Conservation (phyloP, 2,888 invertebrate genomes). For the Cheilosia vulpina region DNA sequence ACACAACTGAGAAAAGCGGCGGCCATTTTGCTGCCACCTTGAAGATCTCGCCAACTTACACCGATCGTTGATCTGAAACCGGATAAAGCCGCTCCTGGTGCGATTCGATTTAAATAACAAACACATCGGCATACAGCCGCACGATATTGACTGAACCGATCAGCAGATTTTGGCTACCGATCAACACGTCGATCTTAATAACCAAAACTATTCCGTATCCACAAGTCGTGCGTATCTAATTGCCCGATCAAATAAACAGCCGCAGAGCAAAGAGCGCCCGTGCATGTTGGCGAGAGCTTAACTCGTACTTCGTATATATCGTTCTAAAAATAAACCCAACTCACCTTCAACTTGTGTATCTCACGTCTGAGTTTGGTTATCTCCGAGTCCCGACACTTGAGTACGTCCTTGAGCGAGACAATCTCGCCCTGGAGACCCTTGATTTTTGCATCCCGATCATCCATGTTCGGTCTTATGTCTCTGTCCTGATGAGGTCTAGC, state of each 20-base stretch:
- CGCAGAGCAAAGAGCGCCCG: neutral
- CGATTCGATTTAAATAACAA: neutral
- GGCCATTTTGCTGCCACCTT: too few species aligned
- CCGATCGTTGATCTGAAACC: neutral
- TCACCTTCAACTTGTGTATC: slow-evolving; percentile 89
- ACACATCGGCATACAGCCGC: neutral
- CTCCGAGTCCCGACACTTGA: slow-evolving; percentile 85
- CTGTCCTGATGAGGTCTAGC: slow-evolving; percentile 17
- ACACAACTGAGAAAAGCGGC: too few species aligned
- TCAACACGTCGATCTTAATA: slow-evolving; percentile 34
- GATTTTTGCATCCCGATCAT: slow-evolving; percentile 81
- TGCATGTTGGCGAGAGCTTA: neutral
- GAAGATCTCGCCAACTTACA: neutral
- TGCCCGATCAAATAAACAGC: slow-evolving; percentile 42
- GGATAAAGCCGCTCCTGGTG: neutral
- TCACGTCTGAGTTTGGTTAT: slow-evolving; percentile 87
- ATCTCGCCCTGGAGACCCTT: slow-evolving; percentile 85
- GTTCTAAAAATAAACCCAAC: slow-evolving; percentile 69
- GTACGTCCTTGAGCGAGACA: slow-evolving; percentile 84
- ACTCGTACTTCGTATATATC: neutral
- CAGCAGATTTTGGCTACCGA: slow-evolving; percentile 39
- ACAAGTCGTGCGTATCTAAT: slow-evolving; percentile 53
- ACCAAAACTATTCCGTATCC: slow-evolving; percentile 25
- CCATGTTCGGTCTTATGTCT: slow-evolving; percentile 65
- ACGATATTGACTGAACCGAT: slow-evolving; percentile 14